These are phyloP conservation scores for Hormaphis cornu DNA, from an alignment of 1,140 invertebrate species.

Conservation along the genomic window DNA sequence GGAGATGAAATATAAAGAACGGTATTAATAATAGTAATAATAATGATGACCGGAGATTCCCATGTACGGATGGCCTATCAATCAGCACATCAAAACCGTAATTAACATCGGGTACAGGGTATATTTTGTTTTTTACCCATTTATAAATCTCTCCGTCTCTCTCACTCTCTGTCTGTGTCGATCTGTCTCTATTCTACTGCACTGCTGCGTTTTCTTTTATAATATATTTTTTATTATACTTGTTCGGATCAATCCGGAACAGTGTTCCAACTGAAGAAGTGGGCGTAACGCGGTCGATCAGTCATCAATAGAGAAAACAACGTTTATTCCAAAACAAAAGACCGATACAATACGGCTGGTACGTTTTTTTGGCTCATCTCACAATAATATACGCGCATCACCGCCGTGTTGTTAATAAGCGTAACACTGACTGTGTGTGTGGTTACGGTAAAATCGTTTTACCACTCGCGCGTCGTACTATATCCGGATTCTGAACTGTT, in stretches of 20 bases:
- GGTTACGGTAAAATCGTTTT: constrained; percentile 7
- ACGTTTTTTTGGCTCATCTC: not conserved
- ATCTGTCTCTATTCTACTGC: not conserved
- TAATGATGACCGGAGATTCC: constrained; percentile 25
- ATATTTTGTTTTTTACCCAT: not conserved
- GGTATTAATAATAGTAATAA: not conserved
- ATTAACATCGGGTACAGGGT: constrained; percentile 25
- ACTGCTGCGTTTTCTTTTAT: not conserved
- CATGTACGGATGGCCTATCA: constrained; percentile 29
- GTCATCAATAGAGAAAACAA: constrained; percentile 13
- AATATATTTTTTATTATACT: not conserved
- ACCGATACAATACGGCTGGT: no score
- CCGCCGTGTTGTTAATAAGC: not conserved
- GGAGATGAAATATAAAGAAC: not conserved
- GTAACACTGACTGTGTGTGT: not conserved
- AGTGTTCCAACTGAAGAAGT: not conserved
- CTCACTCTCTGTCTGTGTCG: not conserved
- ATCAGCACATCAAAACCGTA: constrained; percentile 25
- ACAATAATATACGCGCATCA: constrained; percentile 1
- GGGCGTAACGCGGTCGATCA: constrained; percentile 11
- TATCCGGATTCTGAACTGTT: not conserved
- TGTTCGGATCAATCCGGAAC: constrained; percentile 16
- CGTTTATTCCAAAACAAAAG: constrained; percentile 18
- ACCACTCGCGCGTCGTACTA: not conserved
- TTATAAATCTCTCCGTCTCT: not conserved